These are phyloP conservation scores for Hyles lineata DNA, from an alignment of 2,888 invertebrate species.

Conservation along the genomic window DNA sequence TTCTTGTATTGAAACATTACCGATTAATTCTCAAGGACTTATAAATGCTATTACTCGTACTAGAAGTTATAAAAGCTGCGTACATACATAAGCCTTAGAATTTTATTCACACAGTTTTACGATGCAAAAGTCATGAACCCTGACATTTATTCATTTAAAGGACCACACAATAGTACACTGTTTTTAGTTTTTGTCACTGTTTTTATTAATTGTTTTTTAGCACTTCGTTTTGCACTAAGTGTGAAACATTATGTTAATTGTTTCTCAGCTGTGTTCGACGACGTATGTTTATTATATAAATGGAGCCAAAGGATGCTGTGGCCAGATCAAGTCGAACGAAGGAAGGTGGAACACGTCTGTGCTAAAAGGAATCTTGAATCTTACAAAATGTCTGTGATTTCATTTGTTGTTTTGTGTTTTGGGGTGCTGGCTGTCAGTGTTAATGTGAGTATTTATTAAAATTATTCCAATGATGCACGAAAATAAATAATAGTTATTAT, in stretches of 20 bases:
- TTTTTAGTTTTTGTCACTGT: constrained; percentile 7
- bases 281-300: constrained; percentile 35
- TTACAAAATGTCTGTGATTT: constrained; percentile 34
- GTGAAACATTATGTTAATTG: constrained; percentile 27
- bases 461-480: background rate
- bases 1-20: too few species aligned
- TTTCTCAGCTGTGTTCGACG: background rate
- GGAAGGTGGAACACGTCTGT: constrained; percentile 25
- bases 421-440: constrained; percentile 34
- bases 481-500: too few species aligned
- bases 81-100: too few species aligned
- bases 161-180: background rate
- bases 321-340: constrained; percentile 22
- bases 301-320: constrained; percentile 21
- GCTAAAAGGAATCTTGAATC: background rate
- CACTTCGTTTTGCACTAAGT: background rate
- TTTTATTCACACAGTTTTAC: background rate
- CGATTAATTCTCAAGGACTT: too few species aligned
- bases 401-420: constrained; percentile 34
- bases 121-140: constrained; percentile 9
- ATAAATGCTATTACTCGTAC: too few species aligned
- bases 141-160: constrained; percentile 14
- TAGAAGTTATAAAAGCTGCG: too few species aligned
- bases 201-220: constrained; percentile 25
- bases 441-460: constrained; percentile 24